These are phyloP conservation scores for Sisyra nigra DNA, from an alignment of 2,888 invertebrate species.

Conservation along the genomic window DNA sequence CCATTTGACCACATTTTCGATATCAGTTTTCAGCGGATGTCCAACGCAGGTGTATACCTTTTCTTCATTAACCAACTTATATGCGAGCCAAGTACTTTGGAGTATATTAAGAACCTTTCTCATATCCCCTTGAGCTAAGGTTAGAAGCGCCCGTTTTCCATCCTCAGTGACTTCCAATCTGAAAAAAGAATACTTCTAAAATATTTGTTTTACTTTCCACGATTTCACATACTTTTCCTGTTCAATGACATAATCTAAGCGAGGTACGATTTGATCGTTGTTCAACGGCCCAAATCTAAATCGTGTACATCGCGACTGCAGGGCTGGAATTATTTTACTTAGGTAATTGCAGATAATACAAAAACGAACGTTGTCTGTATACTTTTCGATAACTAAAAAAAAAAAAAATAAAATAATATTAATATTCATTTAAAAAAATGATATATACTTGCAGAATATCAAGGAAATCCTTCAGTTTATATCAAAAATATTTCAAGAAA, in stretches of 20 bases:
- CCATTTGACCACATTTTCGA: constrained; percentile 77
- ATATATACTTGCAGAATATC: neutral
- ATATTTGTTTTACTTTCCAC: constrained; percentile 6
- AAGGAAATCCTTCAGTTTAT: too few species aligned
- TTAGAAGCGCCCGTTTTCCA: constrained; percentile 77
- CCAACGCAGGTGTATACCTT: constrained; percentile 94
- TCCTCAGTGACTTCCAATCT: constrained; percentile 75
- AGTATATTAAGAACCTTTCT: constrained; percentile 90
- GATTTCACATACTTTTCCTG: constrained; percentile 53
- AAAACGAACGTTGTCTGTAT: constrained; percentile 95
- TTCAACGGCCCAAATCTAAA: constrained; percentile 89
- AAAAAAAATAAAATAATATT: constrained; percentile 22
- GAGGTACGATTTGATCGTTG: constrained; percentile 72
- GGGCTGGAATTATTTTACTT: constrained; percentile 95
- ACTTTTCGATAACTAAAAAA: constrained; percentile 89
- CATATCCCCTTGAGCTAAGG: constrained; percentile 94
- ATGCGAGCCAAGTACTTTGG: constrained; percentile 92
- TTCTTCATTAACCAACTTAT: constrained; percentile 73
- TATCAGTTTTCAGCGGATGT: constrained; percentile 81
- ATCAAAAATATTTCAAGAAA: neutral
- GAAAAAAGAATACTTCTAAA: constrained; percentile 15
- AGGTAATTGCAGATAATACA: constrained; percentile 98
- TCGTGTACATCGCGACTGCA: constrained; percentile 94
- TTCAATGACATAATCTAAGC: constrained; percentile 68
- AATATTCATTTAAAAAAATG: constrained; percentile 3